These are phyloP conservation scores for Phenacoccus solenopsis DNA, from an alignment of 1,140 invertebrate species.

Conservation along the genomic window DNA sequence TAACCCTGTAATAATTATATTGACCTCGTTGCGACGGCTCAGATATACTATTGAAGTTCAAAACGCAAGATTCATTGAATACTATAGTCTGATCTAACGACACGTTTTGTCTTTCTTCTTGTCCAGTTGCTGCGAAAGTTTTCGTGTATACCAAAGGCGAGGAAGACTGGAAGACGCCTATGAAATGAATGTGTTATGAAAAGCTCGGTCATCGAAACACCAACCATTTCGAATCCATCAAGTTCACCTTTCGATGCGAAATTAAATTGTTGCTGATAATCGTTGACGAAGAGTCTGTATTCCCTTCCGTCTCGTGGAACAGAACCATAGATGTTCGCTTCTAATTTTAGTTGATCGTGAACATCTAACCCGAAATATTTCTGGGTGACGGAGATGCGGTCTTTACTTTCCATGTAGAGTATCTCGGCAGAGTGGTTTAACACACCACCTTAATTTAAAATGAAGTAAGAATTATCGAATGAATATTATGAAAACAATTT, in stretches of 20 bases:
- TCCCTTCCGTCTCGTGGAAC: constrained; percentile 50
- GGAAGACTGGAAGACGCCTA: constrained; percentile 24
- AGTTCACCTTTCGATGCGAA: constrained; percentile 30
- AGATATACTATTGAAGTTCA: neutral
- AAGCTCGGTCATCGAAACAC: neutral
- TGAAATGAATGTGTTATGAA: neutral
- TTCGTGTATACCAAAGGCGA: constrained; percentile 20
- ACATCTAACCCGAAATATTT: constrained; percentile 76
- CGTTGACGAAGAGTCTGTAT: constrained; percentile 52
- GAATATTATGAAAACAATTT: too few species aligned
- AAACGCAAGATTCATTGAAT: constrained; percentile 25
- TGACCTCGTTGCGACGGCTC: neutral
- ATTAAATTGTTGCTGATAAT: constrained; percentile 73
- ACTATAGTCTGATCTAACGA: constrained; percentile 25
- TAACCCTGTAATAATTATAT: neutral
- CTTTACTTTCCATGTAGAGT: constrained; percentile 52
- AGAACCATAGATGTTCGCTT: constrained; percentile 61
- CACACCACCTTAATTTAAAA: constrained; percentile 55
- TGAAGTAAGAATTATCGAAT: too few species aligned
- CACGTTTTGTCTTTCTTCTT: constrained; percentile 20
- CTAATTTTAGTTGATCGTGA: constrained; percentile 71
- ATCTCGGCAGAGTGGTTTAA: constrained; percentile 71
- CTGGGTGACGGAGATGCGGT: constrained; percentile 59
- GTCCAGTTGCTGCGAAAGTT: constrained; percentile 4
- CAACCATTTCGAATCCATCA: neutral